Conservation (phyloP, 2,888 invertebrate species). For the Myopa tessellatipennis region DNA sequence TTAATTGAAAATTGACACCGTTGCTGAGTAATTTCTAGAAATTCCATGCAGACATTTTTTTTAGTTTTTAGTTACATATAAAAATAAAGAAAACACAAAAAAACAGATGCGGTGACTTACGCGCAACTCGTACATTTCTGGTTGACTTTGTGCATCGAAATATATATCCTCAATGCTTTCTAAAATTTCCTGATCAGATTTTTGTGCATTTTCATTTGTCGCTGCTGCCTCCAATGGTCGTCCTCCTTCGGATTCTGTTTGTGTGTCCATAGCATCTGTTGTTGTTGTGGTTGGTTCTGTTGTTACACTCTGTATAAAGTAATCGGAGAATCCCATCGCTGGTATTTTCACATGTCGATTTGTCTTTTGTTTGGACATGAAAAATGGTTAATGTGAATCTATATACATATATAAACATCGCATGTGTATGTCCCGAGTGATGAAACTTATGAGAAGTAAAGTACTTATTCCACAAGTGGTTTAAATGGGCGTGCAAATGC, state of each 20-base stretch:
- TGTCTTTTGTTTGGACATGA: constrained; percentile 48
- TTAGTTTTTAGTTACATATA: constrained; percentile 2
- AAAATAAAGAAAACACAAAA: neutral
- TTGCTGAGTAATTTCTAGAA: constrained; percentile 62
- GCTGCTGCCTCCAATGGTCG: constrained; percentile 23
- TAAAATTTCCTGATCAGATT: constrained; percentile 67
- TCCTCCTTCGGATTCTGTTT: constrained; percentile 23
- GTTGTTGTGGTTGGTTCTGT: constrained; percentile 51
- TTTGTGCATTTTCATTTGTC: constrained; percentile 53
- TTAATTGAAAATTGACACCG: constrained; percentile 61
- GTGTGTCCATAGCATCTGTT: constrained; percentile 36
- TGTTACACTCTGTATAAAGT: constrained; percentile 67
- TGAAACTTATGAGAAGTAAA: too few species aligned
- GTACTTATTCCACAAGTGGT: too few species aligned
- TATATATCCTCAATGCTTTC: constrained; percentile 66
- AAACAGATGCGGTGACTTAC: constrained; percentile 48
- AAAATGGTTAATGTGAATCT: neutral
- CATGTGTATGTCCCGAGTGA: too few species aligned
- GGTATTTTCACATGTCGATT: constrained; percentile 67
- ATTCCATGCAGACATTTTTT: constrained; percentile 24
- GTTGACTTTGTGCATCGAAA: constrained; percentile 62
- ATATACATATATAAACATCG: too few species aligned
- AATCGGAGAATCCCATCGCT: constrained; percentile 68
- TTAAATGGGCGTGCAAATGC: too few species aligned
- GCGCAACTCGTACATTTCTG: constrained; percentile 63